Base-by-base conservation (phyloP, 2,797 vertebrate species). In the Lemur catta region DNA sequence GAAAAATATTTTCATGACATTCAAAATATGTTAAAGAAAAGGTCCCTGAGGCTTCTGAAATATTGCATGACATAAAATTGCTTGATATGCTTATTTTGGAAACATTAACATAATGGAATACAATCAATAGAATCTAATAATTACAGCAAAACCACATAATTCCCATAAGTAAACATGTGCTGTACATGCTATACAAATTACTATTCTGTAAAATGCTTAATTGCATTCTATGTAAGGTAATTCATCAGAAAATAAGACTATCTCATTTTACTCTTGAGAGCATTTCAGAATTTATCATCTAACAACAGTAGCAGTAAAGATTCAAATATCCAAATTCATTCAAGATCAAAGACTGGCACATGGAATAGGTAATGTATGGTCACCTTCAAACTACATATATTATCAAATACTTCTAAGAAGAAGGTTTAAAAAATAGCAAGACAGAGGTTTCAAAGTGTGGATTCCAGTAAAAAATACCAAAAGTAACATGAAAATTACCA, bases 51-150 rank as follows among this genome's bases (percentile, higher is more conserved):
- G 88, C 33, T 96, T 97, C 80, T 93, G 57, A 97, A 96, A 93
- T 97, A 98, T 65, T 96, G 43, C 89, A 95, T 84, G 65, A 92
- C 20, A 97, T 95, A 98, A 97, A 98, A 98, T 92, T 97, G 84
- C 82, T 98, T 97, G 89, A 97, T 97, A 96, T 97, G 84, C 93
- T 98, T 98, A 98, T 98, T 98, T 97, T 98, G 82, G 81, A 97
- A 97, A 97, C 87, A 98, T 98, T 98, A 98, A 87, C 97, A 98
- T 98, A 98, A 98, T 97, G 93, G 95, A 98, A 98, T 86, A 94
- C 61, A 98, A 98, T 98, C 98, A 98, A 97, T 97, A 97, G 96
- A 78, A 69, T 95, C 93, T 98, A 98, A 98, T 98, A 98, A 98
- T 98, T 98, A 98, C 91, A 98, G 93, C 74, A 98, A 98, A 97